phyloP scores from a whole-genome alignment of 2,888 invertebrate species.

The Ophraella communa region DNA sequence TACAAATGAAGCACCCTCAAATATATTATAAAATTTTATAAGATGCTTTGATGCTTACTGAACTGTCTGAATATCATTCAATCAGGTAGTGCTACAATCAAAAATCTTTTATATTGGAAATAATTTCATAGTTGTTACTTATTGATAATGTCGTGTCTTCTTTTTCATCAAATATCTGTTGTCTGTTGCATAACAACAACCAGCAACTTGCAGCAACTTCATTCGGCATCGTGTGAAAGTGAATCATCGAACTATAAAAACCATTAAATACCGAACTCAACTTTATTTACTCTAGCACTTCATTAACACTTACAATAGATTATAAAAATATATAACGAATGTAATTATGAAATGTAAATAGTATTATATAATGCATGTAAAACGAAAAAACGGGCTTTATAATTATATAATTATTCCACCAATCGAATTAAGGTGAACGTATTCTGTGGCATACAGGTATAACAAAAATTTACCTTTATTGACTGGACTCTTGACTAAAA shows the following conservation, averaged over 20 bases:
- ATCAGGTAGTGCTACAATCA: not conserved
- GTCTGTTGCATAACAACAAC: too few relatives aligned
- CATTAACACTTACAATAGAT: too few relatives aligned
- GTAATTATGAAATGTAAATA: too few relatives aligned
- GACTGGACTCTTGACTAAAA: constrained; percentile 3
- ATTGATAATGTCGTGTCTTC: not conserved
- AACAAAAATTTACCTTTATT: not conserved
- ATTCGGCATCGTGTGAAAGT: not conserved
- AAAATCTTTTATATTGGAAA: not conserved
- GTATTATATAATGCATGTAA: too few relatives aligned
- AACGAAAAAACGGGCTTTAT: too few relatives aligned
- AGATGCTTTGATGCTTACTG: not conserved
- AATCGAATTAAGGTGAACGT: not conserved
- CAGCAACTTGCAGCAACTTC: too few relatives aligned
- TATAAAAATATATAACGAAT: too few relatives aligned
- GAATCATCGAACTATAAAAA: too few relatives aligned
- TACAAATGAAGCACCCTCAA: not conserved
- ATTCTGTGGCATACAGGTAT: not conserved
- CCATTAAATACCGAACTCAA: too few relatives aligned
- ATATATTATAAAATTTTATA: not conserved
- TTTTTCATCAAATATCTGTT: not conserved
- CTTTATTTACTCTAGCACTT: too few relatives aligned
- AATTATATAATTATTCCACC: too few relatives aligned
- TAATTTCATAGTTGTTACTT: not conserved
- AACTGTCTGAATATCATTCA: not conserved